Evolutionary conservation across 1,140 invertebrate species (phyloP), one percentile per base, ranked within the genome.

Genomic region (Macrostomum lignano): DNA sequence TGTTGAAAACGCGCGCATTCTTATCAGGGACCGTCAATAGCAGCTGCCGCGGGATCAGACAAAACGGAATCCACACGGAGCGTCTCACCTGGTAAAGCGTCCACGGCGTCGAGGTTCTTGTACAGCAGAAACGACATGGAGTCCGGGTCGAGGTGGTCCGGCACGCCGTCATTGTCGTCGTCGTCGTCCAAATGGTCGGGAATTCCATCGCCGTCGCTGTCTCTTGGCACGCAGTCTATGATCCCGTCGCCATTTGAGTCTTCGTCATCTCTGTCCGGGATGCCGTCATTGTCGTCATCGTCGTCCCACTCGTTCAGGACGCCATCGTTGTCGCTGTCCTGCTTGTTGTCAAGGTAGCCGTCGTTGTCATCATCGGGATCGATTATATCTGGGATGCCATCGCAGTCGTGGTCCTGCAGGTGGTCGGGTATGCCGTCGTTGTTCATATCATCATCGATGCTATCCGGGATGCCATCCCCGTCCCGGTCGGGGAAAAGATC

Each of bases 201-300:
- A 29, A 51, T 35, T 13, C 49, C 49, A 36, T 52, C 41, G 7
- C 41, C 42, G 39, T 52, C 32, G 33, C 38, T 36, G 4, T 45
- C 36, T 20, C 25, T 37, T n/a, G 48, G 44, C 19, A 38, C 30
- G 33, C 44, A 25, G 31, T 52, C 44, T 17, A 46, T 47, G 14
- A 52, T 47, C 9, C 51, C 51, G 38, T 42, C 40, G 28, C 33
- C 36, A 37, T 46, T 38, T 21, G 48, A 42, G 22, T 52, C 42
- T 35, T 41, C 33, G 22, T 38, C 31, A 35, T 33, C 17, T 6
- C 14, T 17, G 26, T 33, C 32, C 7, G 30, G 36, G 15, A 33
- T 33, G 9, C 32, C 32, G 19, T 33, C 32, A 33, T 33, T 33
- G 22, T 33, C 32, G 11, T 33, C 32, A 33, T 33, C 32, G 26